Conservation (phyloP, 2,888 invertebrate genomes). For the Cheilosia grossa region DNA sequence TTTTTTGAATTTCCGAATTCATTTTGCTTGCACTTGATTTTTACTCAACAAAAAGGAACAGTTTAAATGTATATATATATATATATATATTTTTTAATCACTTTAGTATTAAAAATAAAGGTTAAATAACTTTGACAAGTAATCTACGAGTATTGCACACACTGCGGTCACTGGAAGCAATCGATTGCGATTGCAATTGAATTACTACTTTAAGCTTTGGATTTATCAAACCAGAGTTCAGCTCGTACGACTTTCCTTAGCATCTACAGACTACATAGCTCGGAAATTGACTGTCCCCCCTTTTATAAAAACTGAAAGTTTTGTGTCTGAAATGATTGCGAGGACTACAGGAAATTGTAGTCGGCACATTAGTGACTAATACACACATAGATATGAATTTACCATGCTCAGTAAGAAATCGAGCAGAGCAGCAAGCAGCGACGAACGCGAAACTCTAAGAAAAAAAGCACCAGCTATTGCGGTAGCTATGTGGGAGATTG, state of each 20-base stretch:
- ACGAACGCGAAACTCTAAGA: not conserved
- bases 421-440: conserved; percentile 4
- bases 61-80: not conserved
- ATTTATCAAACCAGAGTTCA: conserved; percentile 14
- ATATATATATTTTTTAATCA: not conserved
- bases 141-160: conserved; percentile 12
- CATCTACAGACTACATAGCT: conserved; percentile 66
- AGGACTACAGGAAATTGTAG: conserved; percentile 68
- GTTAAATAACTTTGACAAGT: conserved; percentile 14
- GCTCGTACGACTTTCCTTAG: conserved; percentile 51
- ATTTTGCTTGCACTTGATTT: conserved; percentile 16
- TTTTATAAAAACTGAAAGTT: conserved; percentile 69
- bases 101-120: not conserved
- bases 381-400: conserved; percentile 16
- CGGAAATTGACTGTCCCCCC: conserved; percentile 49
- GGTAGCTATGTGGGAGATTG: conserved; percentile 41
- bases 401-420: conserved; percentile 27
- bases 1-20: conserved; percentile 37
- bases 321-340: conserved; percentile 42
- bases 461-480: conserved; percentile 38
- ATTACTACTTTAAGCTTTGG: conserved; percentile 29
- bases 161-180: conserved; percentile 8
- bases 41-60: not conserved
- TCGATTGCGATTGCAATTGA: conserved; percentile 20
- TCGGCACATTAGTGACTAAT: conserved; percentile 26